A percentile compares a stretch with the other conserved stretches of the same genome.
phyloP scores from a whole-genome alignment of 2,888 invertebrate genomes.

The Lamellibrachia satsuma region DNA sequence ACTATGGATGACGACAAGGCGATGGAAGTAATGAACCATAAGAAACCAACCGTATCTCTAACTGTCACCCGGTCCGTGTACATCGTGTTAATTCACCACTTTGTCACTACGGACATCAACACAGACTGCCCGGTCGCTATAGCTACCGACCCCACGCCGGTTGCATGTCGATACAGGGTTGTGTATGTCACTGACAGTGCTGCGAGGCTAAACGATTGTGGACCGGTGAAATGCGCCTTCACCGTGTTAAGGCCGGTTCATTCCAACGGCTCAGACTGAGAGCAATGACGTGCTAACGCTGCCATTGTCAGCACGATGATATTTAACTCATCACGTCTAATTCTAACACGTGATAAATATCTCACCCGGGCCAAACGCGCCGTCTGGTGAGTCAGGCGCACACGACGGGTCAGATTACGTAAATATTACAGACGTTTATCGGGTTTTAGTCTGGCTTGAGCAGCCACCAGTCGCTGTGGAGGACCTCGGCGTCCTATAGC shows the following conservation, averaged over 20 bases:
- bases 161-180: not conserved
- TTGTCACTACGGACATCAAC: not conserved
- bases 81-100: not conserved
- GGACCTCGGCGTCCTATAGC: not conserved
- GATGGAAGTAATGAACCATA: not conserved
- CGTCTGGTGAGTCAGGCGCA: conserved; percentile 3
- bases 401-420: not conserved
- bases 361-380: not conserved
- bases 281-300: not conserved
- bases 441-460: not conserved
- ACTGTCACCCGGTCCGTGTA: not conserved
- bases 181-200: not conserved
- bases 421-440: not conserved
- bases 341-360: conserved; percentile 13
- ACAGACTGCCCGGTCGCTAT: not conserved
- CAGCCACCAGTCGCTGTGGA: not conserved
- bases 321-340: not conserved
- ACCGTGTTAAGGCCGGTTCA: not conserved
- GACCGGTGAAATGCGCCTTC: not conserved
- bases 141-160: not conserved
- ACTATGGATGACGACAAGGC: not conserved
- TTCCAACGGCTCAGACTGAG: not conserved
- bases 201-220: not conserved
- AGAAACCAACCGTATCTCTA: not conserved
- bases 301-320: not conserved